A percentile compares a stretch with the other conserved stretches of the same genome.
Evolutionary conservation across 1,140 invertebrate species (phyloP).

Genomic region (Chelonus insularis): DNA sequence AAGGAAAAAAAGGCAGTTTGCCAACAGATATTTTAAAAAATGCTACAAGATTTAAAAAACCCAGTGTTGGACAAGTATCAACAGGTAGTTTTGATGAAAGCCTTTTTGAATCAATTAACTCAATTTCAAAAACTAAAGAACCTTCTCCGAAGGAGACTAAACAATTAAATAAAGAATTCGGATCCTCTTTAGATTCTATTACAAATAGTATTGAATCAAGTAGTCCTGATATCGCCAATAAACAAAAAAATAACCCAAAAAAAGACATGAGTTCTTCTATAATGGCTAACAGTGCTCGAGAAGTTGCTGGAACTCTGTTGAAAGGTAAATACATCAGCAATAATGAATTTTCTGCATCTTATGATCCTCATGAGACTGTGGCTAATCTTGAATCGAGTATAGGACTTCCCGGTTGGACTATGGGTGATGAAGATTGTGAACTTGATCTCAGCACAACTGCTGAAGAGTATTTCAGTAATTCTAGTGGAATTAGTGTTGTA

Average conservation of each 20-base stretch:
- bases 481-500: conserved; percentile 55
- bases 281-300: conserved; percentile 45
- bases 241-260: conserved; percentile 26
- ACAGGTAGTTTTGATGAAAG: conserved; percentile 53
- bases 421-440: conserved; percentile 55
- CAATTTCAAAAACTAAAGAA: conserved; percentile 39
- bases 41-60: conserved; percentile 54
- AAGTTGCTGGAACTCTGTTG: conserved; percentile 53
- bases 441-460: conserved; percentile 63
- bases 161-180: conserved; percentile 48
- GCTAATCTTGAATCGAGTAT: conserved; percentile 49
- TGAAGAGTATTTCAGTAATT: conserved; percentile 65
- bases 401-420: conserved; percentile 56
- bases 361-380: conserved; percentile 47
- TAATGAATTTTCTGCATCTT: conserved; percentile 48
- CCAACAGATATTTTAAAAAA: conserved; percentile 48
- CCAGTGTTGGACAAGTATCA: conserved; percentile 45
- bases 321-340: conserved; percentile 55
- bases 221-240: conserved; percentile 46
- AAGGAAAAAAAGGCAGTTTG: conserved; percentile 37
- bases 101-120: conserved; percentile 48
- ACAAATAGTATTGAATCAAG: conserved; percentile 55
- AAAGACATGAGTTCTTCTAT: conserved; percentile 39
- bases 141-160: conserved; percentile 37
- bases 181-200: conserved; percentile 52